Percentiles rank a stretch among this genome's conserved stretches.
These are phyloP conservation scores for Chiridota heheva DNA, from an alignment of 35 echinoderm and acorn worm species.

Conservation along the genomic window DNA sequence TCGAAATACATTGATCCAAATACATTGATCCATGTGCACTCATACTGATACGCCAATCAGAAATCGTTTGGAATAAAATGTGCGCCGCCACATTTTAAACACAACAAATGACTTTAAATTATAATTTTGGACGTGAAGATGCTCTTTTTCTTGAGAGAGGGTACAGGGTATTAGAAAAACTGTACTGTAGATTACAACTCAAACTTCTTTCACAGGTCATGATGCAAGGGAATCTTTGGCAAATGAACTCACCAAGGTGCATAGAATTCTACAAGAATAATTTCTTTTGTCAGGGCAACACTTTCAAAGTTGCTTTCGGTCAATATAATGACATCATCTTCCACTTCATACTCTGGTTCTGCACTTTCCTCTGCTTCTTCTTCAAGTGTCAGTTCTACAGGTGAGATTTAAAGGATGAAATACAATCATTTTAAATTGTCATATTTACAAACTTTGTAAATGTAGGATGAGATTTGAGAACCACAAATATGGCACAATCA, in stretches of 20 bases:
- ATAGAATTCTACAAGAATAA: constrained; percentile 97
- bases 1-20: no score
- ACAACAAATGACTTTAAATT: neutral
- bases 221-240: neutral
- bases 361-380: constrained; percentile 25
- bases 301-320: constrained; percentile 77
- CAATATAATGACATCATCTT: constrained; percentile 84
- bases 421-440: no score
- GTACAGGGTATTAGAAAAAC: neutral
- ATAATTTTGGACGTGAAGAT: neutral
- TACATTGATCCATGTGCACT: no score
- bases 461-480: no score
- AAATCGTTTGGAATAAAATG: no score
- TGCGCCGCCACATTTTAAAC: neutral
- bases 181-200: neutral
- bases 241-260: constrained; percentile 78
- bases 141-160: neutral
- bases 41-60: no score
- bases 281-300: constrained; percentile 61
- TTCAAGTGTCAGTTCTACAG: no score
- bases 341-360: constrained; percentile 44
- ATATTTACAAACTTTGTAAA: no score
- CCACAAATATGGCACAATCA: no score
- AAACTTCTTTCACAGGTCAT: neutral
- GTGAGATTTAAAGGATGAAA: no score